Conservation (phyloP, 2,113 vertebrate genomes). For the Thryonomys swinderianus region DNA sequence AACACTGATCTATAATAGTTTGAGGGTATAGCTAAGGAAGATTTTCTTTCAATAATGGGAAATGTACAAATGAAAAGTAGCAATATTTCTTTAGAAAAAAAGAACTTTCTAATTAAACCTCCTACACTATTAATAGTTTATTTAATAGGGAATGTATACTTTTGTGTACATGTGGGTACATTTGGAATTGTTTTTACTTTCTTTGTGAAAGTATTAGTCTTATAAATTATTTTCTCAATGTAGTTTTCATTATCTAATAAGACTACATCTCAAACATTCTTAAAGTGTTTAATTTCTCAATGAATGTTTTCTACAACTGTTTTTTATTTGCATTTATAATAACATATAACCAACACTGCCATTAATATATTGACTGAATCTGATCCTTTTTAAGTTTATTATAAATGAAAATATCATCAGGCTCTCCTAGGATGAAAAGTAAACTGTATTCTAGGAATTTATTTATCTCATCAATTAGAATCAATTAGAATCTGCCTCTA, state of each 20-base stretch:
- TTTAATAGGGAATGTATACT: neutral
- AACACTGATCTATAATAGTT: neutral
- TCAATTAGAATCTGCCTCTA: neutral
- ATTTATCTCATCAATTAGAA: neutral
- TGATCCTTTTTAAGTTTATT: neutral
- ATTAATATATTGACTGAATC: neutral
- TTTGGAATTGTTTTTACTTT: conserved; percentile 1
- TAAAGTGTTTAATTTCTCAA: neutral
- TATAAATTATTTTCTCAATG: neutral
- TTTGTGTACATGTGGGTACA: neutral
- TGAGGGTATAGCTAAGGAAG: neutral
- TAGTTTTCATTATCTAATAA: neutral
- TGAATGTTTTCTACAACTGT: neutral
- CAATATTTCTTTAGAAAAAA: neutral
- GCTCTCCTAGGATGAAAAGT: neutral
- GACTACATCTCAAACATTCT: neutral
- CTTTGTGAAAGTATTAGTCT: neutral
- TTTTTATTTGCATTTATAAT: neutral
- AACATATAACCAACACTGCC: neutral
- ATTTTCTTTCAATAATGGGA: neutral
- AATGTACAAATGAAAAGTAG: neutral
- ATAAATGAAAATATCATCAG: neutral
- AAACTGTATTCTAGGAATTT: neutral
- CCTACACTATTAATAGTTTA: neutral
- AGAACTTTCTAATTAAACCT: neutral